Evolutionary conservation across 2,797 vertebrate species (phyloP).

Genomic region (Momotus momota): DNA sequence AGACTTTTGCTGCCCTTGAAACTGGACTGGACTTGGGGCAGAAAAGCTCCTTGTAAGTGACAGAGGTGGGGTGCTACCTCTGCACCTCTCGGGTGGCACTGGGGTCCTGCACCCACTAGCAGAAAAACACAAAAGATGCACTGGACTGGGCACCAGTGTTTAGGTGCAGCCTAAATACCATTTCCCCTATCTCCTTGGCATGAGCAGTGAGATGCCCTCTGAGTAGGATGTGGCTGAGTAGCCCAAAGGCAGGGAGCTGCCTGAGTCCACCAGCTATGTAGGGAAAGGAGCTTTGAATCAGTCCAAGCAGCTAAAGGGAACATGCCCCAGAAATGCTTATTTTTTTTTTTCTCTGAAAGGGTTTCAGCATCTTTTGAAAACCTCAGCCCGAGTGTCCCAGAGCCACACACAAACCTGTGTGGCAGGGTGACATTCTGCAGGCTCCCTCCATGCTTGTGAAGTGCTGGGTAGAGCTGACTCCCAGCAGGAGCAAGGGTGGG

Average conservation of each 20-base stretch:
- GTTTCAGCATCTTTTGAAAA: neutral
- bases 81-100: neutral
- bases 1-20: neutral
- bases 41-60: neutral
- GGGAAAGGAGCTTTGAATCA: neutral
- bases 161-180: neutral
- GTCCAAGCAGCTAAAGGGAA: neutral
- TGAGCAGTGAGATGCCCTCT: accelerated
- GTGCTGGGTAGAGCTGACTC: neutral
- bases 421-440: neutral
- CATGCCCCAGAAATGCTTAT: neutral
- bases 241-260: neutral
- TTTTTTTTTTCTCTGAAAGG: neutral
- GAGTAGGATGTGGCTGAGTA: neutral
- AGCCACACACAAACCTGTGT: accelerated
- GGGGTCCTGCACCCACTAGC: neutral
- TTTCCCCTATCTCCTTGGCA: neutral
- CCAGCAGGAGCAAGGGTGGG: accelerated
- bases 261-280: neutral
- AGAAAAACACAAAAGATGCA: neutral
- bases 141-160: neutral
- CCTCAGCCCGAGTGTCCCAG: neutral
- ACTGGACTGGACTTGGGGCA: neutral
- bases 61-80: neutral
- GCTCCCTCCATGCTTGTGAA: accelerated